Conservation (phyloP, 2,888 invertebrate genomes). For the Rhingia campestris region DNA sequence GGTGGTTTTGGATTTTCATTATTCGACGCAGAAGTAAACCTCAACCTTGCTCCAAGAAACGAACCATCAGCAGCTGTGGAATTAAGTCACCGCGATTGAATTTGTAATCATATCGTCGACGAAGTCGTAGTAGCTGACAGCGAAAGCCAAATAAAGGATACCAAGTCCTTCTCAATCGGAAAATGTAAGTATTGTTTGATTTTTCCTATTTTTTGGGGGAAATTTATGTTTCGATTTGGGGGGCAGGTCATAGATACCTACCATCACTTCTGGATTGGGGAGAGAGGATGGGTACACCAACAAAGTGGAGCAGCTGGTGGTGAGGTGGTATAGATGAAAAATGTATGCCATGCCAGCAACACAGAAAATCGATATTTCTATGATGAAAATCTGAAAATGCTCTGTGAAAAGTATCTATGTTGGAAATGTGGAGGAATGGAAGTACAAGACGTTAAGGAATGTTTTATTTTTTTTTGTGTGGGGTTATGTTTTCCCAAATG, state of each 20-base stretch:
- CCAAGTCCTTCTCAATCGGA: slow-evolving; percentile 45
- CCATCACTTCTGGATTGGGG: background rate
- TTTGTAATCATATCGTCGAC: slow-evolving; percentile 46
- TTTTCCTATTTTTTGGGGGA: background rate
- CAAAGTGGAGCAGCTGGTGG: slow-evolving; percentile 50
- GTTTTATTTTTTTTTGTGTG: slow-evolving; percentile 4
- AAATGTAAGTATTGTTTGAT: slow-evolving; percentile 60
- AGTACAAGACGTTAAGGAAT: slow-evolving; percentile 11
- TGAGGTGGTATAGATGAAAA: slow-evolving; percentile 37
- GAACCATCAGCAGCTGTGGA: slow-evolving; percentile 52
- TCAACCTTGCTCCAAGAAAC: slow-evolving; percentile 21
- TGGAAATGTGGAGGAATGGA: background rate
- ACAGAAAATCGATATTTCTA: slow-evolving; percentile 72
- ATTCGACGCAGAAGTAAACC: slow-evolving; percentile 37
- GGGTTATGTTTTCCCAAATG: slow-evolving; percentile 1
- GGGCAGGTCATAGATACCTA: slow-evolving; percentile 1
- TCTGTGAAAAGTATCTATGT: slow-evolving; percentile 56
- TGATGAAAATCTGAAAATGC: slow-evolving; percentile 61
- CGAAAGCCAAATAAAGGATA: slow-evolving; percentile 38
- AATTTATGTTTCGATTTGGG: background rate
- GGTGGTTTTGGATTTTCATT: background rate
- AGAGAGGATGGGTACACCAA: background rate
- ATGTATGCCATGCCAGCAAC: slow-evolving; percentile 70
- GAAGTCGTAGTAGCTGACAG: slow-evolving; percentile 57
- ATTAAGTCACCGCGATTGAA: slow-evolving; percentile 50